Base-by-base conservation (phyloP, 2,888 invertebrate species). In the Drosophila recens region DNA sequence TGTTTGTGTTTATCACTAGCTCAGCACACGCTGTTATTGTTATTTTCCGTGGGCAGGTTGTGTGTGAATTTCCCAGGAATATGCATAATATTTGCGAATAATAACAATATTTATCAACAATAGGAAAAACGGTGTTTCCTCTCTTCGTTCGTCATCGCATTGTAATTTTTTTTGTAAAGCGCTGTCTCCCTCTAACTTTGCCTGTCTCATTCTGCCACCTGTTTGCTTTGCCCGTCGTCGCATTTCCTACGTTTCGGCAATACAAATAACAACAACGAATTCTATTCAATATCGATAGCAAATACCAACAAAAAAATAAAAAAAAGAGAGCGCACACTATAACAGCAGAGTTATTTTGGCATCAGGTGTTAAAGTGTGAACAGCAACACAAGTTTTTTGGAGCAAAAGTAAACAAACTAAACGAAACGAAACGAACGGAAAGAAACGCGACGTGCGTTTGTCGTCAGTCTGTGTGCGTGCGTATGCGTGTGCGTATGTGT, bases 291-390 rank as follows among this genome's bases (percentile, higher is more conserved):
- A 71, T 77, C 75, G 57, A 69, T 62, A 79, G 79, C 74, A 62
- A 83, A 71, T 57, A 86, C 49, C 63, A 67, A 23, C 23, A 23
- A 23, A 23, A 23, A 23, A 4, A 23, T 0, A 23, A 67, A 79
- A 74, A 79, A 74, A 82, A 68, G 67, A 81, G 71, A 72, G 79
- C 67, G 63, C 40, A 66, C 38, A 67, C 54, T 57, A 67, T 64
- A 63, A 59, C 71, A 76, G 66, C 77, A 66, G 67, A 83, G 83
- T 83, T 83, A 68, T 65, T 43, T 75, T 59, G 79, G 75, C 82
- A 62, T 81, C 82, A 82, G 81, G 79, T 84, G 82, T 79, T 87
- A 73, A 79, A 69, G 89, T 84, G 89, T 82, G 80, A 82, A 85
- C 73, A 74, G 43, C 49, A 54, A 59, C 40, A 63, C 54, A 52